Percentiles rank a stretch among this genome's conserved stretches.
phyloP scores from a whole-genome alignment of 2,113 vertebrate genomes.

The Uria aalge region DNA sequence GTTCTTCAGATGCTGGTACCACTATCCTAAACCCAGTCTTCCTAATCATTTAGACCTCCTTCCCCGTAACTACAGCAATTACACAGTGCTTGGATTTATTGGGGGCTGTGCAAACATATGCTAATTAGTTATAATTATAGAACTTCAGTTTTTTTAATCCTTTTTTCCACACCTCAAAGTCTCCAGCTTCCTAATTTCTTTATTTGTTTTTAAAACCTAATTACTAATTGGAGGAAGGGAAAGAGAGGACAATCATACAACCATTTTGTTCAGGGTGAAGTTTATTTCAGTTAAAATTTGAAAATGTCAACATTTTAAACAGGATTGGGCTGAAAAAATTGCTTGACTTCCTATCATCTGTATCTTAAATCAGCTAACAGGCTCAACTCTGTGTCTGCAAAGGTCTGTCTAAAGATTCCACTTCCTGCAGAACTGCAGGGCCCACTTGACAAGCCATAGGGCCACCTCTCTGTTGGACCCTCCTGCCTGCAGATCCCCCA shows the following conservation, averaged over 20 bases:
- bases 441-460: background rate
- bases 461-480: background rate
- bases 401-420: background rate
- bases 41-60: background rate
- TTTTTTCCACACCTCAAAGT: background rate
- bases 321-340: background rate
- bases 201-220: background rate
- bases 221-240: background rate
- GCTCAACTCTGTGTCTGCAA: background rate
- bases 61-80: background rate
- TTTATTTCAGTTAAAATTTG: background rate
- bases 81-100: background rate
- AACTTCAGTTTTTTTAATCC: background rate
- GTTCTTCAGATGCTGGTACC: background rate
- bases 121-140: constrained; percentile 20
- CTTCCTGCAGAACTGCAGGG: background rate
- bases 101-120: background rate
- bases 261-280: background rate
- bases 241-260: background rate
- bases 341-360: background rate
- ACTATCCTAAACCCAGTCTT: background rate
- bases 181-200: background rate
- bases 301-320: background rate
- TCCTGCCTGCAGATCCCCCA: background rate
- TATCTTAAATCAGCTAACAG: background rate